Evolutionary conservation across 2,888 invertebrate species (phyloP).

Genomic region (Dynastes maya): DNA sequence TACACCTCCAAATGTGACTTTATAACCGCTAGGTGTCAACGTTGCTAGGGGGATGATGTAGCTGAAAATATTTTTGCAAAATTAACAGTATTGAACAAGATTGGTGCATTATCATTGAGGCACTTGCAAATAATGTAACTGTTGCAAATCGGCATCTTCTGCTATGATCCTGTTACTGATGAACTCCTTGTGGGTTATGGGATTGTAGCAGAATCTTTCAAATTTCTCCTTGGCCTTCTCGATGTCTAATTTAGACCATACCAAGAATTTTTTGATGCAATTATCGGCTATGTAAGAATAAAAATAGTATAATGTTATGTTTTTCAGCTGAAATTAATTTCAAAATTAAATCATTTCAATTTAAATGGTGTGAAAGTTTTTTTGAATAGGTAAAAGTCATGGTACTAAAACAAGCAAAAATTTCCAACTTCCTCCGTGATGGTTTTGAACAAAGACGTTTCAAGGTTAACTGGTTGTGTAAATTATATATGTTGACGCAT

Average conservation of each 20-base stretch:
- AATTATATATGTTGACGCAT: too few relatives aligned
- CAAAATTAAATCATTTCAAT: too few relatives aligned
- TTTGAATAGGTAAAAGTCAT: too few relatives aligned
- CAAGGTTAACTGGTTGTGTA: too few relatives aligned
- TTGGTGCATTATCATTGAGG: too few relatives aligned
- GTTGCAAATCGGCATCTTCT: background rate
- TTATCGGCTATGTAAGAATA: conserved; percentile 69
- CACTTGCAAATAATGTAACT: background rate
- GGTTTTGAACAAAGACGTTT: too few relatives aligned
- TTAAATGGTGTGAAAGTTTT: too few relatives aligned
- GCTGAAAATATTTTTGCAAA: background rate
- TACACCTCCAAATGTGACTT: background rate
- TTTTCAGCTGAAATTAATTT: too few relatives aligned
- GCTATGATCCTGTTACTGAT: conserved; percentile 68
- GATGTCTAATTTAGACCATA: conserved; percentile 79
- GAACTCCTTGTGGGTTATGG: conserved; percentile 70
- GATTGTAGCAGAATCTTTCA: conserved; percentile 71
- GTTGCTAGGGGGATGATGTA: background rate
- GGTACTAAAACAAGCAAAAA: too few relatives aligned
- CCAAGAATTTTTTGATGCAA: conserved; percentile 73
- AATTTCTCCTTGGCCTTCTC: conserved; percentile 78
- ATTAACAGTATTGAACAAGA: too few relatives aligned
- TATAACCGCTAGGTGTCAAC: conserved; percentile 13
- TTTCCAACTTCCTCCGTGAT: too few relatives aligned
- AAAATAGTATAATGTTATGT: conserved; percentile 68